Conservation (phyloP, 2,888 invertebrate species). For the Rhodophaea formosa region DNA sequence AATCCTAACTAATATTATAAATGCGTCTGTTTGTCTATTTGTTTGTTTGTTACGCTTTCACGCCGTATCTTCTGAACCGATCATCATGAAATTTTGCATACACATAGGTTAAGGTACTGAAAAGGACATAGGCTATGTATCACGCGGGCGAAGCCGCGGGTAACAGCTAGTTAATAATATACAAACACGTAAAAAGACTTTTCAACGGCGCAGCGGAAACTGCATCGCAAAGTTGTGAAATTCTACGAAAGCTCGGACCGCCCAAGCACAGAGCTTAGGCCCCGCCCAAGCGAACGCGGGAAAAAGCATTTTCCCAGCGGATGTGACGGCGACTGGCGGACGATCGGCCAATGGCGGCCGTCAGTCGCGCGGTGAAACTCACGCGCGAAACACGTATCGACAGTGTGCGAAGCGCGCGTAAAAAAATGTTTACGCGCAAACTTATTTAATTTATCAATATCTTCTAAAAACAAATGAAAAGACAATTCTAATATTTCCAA, state of each 20-base stretch:
- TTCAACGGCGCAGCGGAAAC: background rate
- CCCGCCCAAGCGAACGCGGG: slow-evolving; percentile 62
- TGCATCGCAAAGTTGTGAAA: slow-evolving; percentile 2
- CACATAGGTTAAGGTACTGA: too few relatives aligned
- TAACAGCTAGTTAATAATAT: too few relatives aligned
- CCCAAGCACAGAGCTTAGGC: slow-evolving; percentile 49
- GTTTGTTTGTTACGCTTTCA: too few relatives aligned
- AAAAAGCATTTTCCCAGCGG: slow-evolving; percentile 51
- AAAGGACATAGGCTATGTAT: too few relatives aligned
- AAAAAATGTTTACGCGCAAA: slow-evolving; percentile 67
- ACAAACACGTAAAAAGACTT: background rate
- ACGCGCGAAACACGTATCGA: slow-evolving; percentile 38
- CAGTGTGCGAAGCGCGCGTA: slow-evolving; percentile 25
- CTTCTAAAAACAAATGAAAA: background rate
- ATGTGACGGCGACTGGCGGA: slow-evolving; percentile 24
- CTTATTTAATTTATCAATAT: slow-evolving; percentile 45
- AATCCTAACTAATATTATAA: too few relatives aligned
- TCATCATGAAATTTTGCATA: too few relatives aligned
- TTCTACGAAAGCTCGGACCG: slow-evolving; percentile 33
- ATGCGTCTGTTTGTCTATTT: too few relatives aligned
- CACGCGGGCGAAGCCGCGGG: too few relatives aligned
- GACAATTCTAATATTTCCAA: background rate
- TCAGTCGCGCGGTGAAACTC: slow-evolving; percentile 56
- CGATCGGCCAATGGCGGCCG: slow-evolving; percentile 41
- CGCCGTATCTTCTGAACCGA: too few relatives aligned